phyloP scores from a whole-genome alignment of 2,888 invertebrate species.

The Calliphora vomitoria region DNA sequence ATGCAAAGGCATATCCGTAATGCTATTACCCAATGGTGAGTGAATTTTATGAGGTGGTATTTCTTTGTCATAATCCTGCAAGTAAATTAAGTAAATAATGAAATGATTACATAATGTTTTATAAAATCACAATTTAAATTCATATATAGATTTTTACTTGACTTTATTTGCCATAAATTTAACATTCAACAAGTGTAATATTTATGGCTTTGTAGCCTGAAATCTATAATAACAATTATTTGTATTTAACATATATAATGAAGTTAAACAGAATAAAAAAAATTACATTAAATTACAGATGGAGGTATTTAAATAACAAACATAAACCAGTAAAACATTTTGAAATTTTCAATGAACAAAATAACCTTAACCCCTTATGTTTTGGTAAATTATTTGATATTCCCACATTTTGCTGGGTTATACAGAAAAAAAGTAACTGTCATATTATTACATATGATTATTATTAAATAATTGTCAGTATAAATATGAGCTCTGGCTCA shows the following conservation, averaged over 20 bases:
- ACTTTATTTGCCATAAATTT: constrained; percentile 16
- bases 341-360: background rate
- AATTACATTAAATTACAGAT: constrained; percentile 12
- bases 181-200: constrained; percentile 59
- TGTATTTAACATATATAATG: constrained; percentile 65
- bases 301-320: background rate
- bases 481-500: constrained; percentile 64
- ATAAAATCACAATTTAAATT: background rate
- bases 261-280: constrained; percentile 16
- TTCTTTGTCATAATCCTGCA: constrained; percentile 84
- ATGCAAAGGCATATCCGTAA: constrained; percentile 67
- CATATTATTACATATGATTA: constrained; percentile 66
- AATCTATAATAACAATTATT: constrained; percentile 53
- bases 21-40: constrained; percentile 79
- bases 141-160: constrained; percentile 35
- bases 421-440: constrained; percentile 65
- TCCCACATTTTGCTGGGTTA: too few species aligned
- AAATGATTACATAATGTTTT: background rate
- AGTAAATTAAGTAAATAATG: constrained; percentile 44
- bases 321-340: constrained; percentile 33
- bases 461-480: constrained; percentile 73
- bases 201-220: constrained; percentile 49
- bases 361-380: too few species aligned
- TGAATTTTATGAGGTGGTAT: constrained; percentile 82
- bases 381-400: too few species aligned